phyloP scores from a whole-genome alignment of 2,113 vertebrate genomes.

The Albula glossodonta region DNA sequence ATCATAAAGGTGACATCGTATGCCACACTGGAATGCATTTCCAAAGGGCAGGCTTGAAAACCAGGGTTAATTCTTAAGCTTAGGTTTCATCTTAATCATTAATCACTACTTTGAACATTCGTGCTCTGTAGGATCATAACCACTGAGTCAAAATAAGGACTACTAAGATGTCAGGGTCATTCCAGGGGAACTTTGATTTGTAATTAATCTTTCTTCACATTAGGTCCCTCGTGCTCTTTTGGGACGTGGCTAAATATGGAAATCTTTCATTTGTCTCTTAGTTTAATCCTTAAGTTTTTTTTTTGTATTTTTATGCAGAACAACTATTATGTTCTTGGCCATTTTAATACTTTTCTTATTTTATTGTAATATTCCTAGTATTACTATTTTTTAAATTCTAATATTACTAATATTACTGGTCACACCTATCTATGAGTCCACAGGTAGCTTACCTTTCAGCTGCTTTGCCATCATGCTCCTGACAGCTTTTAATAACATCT shows the following conservation, averaged over 20 bases:
- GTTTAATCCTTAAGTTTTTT: background rate
- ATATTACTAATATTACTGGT: too few species aligned
- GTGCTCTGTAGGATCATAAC: background rate
- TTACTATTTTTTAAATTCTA: too few species aligned
- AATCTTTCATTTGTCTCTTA: slow-evolving; percentile 19
- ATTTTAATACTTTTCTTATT: too few species aligned
- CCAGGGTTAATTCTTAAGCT: slow-evolving; percentile 5
- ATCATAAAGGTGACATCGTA: slow-evolving; percentile 1
- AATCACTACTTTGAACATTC: slow-evolving; percentile 20
- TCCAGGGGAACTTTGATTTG: slow-evolving; percentile 1
- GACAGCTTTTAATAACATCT: too few species aligned
- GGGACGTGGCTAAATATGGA: slow-evolving; percentile 18
- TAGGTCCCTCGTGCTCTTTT: slow-evolving; percentile 14
- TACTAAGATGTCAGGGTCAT: slow-evolving; percentile 14
- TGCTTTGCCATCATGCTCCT: too few species aligned
- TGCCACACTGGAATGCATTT: background rate
- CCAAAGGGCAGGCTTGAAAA: slow-evolving; percentile 13
- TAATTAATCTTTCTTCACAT: background rate
- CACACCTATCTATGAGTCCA: too few species aligned
- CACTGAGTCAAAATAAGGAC: slow-evolving; percentile 16
- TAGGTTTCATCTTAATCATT: slow-evolving; percentile 27
- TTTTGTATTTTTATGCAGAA: background rate
- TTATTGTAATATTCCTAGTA: too few species aligned
- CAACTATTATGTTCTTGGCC: too few species aligned
- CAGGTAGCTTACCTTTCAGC: too few species aligned